These are phyloP conservation scores for Frankliniella fusca DNA, from an alignment of 2,888 invertebrate species.

Conservation along the genomic window DNA sequence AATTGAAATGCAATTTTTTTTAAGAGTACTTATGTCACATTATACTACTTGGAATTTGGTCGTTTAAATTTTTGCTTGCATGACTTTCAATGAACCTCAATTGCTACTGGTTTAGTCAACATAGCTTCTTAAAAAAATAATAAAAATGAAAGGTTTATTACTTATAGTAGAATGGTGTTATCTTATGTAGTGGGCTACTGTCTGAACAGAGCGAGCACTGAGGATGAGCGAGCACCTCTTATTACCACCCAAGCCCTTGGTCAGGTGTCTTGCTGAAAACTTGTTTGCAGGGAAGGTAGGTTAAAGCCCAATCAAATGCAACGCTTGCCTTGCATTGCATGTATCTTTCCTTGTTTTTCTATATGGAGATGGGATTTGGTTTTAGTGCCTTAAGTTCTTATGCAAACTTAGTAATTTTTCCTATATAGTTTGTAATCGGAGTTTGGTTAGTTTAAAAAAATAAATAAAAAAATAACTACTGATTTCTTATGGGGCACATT, in stretches of 20 bases:
- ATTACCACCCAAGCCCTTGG: neutral
- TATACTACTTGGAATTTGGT: neutral
- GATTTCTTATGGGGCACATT: too few relatives aligned
- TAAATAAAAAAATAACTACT: neutral
- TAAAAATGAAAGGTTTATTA: too few relatives aligned
- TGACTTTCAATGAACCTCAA: neutral
- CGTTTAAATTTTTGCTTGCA: neutral
- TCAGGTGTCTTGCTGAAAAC: neutral
- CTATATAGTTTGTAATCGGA: too few relatives aligned
- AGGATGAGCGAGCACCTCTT: constrained; percentile 16
- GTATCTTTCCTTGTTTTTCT: too few relatives aligned
- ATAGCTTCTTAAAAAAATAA: neutral
- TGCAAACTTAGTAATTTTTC: too few relatives aligned
- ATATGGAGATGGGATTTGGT: too few relatives aligned
- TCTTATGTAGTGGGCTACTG: constrained; percentile 9
- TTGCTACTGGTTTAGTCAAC: neutral
- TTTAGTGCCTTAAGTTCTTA: too few relatives aligned
- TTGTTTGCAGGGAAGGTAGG: constrained; percentile 4
- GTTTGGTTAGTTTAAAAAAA: neutral
- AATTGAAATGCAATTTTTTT: too few relatives aligned
- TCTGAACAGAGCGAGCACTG: constrained; percentile 25
- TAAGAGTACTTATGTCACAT: neutral
- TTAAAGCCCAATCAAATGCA: neutral
- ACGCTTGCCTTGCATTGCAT: neutral
- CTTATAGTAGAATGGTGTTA: neutral